Percentiles rank a stretch among this genome's conserved stretches.
These are phyloP conservation scores for Synergus laeviventris DNA, from an alignment of 2,888 invertebrate genomes.

Conservation along the genomic window DNA sequence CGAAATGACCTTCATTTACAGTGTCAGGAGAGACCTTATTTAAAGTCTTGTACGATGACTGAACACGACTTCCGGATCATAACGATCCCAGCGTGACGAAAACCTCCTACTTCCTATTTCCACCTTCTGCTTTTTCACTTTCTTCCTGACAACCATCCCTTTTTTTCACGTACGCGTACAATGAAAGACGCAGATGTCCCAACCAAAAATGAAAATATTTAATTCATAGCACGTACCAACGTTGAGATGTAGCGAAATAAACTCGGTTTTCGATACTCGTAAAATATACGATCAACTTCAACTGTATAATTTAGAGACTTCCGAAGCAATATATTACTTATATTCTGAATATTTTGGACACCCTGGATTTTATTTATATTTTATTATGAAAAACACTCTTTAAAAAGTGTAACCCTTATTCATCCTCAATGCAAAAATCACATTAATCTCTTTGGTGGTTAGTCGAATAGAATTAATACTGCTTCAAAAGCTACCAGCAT, in stretches of 20 bases:
- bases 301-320: background rate
- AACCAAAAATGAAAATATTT: slow-evolving; percentile 21
- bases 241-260: slow-evolving; percentile 10
- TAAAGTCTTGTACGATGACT: background rate
- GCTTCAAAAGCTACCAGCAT: slow-evolving; percentile 1
- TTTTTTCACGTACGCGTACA: slow-evolving; percentile 6
- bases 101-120: background rate
- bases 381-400: background rate
- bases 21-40: background rate
- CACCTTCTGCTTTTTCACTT: background rate
- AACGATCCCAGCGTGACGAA: background rate
- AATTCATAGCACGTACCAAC: background rate
- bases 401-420: too few species aligned
- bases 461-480: background rate
- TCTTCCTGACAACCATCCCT: background rate
- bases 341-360: background rate
- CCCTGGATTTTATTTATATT: background rate
- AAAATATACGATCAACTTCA: slow-evolving; percentile 5
- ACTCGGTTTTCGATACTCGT: background rate
- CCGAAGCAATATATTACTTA: background rate
- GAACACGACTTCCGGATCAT: background rate
- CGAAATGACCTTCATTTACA: background rate
- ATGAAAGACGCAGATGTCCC: background rate
- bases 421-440: background rate
- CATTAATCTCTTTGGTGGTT: background rate